Evolutionary conservation across 1,140 invertebrate species (phyloP), one percentile per base, ranked within the genome.

Genomic region (Drosophila sp.): DNA sequence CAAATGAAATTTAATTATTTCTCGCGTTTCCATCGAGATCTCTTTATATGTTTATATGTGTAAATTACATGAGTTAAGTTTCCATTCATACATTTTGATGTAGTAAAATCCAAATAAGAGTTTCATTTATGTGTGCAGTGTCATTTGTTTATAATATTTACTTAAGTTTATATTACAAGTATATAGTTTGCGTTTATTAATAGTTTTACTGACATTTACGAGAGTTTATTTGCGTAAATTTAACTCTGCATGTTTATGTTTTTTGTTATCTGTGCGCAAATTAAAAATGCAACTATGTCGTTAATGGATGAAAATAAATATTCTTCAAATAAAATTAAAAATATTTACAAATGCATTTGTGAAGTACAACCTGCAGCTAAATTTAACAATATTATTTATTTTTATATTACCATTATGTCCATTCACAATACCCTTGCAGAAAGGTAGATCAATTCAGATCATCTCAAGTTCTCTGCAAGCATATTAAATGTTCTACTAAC

Each of bases 331-430:
- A 11, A 71, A 61, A 62, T 50, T 29, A 32, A 8, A 41, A 29
- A 4, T 62, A 62, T 62, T 69, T 70, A 74, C 62, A 72, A 48
- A 66, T 66, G 51, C 51, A 46, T 50, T 43, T 57, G 45, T 27
- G 14, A n/a, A 16, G 5, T 21, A 9, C 14, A 63, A 45, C 45
- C 56, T 58, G 21, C 32, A 11, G 66, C 38, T 16, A 36, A 70
- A 80, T 81, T 67, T 63, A 81, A 77, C 41, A 50, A 67, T 50
- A 45, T 36, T 54, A 72, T 75, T 53, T 38, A 71, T 63, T 75
- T 58, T 51, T 78, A 46, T 54, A 64, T 59, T 73, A 51, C 64
- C 14, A 43, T 69, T 56, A 57, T 50, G 34, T 11, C 41, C 38
- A 41, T 54, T 54, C 18, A 25, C 16, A 38, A 61, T 21, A 25